Conservation (phyloP, 1,140 invertebrate species). For the Drosophila santomea region DNA sequence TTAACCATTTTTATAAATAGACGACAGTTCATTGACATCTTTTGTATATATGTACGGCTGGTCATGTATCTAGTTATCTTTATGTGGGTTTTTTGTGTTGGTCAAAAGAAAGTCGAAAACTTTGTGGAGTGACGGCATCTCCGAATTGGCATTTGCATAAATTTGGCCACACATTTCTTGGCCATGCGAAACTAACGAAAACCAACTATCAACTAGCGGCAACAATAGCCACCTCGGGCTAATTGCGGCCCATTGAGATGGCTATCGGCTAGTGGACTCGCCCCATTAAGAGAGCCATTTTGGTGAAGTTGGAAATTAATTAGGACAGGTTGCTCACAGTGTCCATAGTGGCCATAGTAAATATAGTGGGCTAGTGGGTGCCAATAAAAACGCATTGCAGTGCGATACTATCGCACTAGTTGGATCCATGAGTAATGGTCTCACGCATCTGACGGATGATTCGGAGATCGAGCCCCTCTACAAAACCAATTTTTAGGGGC, state of each 20-base stretch:
- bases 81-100: constrained; percentile 28
- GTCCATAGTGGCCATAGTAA: not conserved
- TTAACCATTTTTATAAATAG: constrained; percentile 58
- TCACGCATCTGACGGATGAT: constrained; percentile 28
- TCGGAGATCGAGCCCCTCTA: constrained; percentile 3
- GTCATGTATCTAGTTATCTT: constrained; percentile 11
- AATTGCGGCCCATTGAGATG: constrained; percentile 64
- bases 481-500: constrained; percentile 23
- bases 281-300: constrained; percentile 73
- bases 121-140: constrained; percentile 43
- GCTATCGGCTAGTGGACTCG: constrained; percentile 47
- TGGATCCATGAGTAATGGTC: constrained; percentile 41
- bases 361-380: constrained; percentile 35
- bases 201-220: constrained; percentile 4
- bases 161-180: constrained; percentile 74
- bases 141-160: constrained; percentile 66
- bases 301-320: constrained; percentile 71
- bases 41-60: constrained; percentile 8
- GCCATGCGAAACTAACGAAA: constrained; percentile 59
- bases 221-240: constrained; percentile 21
- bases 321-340: constrained; percentile 67
- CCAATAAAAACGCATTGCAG: constrained; percentile 52
- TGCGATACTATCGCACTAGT: not conserved
- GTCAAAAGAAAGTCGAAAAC: constrained; percentile 72
- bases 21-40: constrained; percentile 70